Percentiles rank a stretch among this genome's conserved stretches.
These are phyloP conservation scores for Campoletis sonorensis DNA, from an alignment of 1,140 invertebrate genomes.

Conservation along the genomic window DNA sequence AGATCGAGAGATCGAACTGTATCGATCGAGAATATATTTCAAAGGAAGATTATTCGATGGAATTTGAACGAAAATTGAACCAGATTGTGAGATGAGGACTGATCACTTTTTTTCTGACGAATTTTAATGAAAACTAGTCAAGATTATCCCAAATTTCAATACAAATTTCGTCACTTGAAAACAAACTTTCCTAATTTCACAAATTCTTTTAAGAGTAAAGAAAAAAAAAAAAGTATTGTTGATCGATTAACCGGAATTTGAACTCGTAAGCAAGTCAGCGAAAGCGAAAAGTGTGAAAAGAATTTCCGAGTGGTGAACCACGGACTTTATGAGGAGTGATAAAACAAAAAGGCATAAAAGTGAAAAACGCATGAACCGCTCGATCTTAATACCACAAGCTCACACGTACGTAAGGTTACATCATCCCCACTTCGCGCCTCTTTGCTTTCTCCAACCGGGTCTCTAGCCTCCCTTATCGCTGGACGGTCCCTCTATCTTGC, in stretches of 20 bases:
- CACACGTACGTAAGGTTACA: slow-evolving; percentile 31
- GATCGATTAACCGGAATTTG: neutral
- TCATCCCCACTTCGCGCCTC: slow-evolving; percentile 23
- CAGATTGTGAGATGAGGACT: neutral
- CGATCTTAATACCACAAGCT: slow-evolving; percentile 44
- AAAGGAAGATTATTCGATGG: neutral
- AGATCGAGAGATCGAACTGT: too few relatives aligned
- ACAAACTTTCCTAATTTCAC: too few relatives aligned
- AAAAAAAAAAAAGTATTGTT: slow-evolving; percentile 1
- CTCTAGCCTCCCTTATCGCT: neutral
- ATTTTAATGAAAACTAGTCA: too few relatives aligned
- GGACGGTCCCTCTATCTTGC: neutral
- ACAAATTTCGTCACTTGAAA: too few relatives aligned
- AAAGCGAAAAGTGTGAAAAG: neutral
- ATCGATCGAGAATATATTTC: neutral
- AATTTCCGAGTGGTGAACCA: slow-evolving; percentile 26
- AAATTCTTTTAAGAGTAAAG: too few relatives aligned
- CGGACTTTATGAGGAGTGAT: slow-evolving; percentile 6
- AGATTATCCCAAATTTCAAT: too few relatives aligned
- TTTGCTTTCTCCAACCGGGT: neutral
- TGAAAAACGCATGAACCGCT: slow-evolving; percentile 30
- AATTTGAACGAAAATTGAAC: neutral
- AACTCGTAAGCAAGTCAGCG: too few relatives aligned
- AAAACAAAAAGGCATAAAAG: slow-evolving; percentile 3
- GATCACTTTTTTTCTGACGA: neutral